Conservation (phyloP, 2,113 vertebrate genomes). For the Rhinolophus ferrumequinum region DNA sequence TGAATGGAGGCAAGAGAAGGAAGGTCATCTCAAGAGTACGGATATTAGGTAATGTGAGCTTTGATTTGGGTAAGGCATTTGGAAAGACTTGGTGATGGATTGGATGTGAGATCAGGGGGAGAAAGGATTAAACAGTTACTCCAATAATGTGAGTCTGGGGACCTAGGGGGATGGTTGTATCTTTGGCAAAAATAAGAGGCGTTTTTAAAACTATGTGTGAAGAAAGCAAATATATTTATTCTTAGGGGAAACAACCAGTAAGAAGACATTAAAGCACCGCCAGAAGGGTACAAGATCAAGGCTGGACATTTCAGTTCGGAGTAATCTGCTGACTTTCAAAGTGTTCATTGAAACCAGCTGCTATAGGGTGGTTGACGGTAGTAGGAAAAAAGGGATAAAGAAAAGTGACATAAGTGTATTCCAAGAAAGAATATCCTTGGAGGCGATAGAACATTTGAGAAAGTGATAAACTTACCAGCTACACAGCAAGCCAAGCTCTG, state of each 20-base stretch:
- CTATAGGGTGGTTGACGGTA: not conserved
- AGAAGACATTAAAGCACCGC: slow-evolving; percentile 8
- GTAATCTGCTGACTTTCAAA: slow-evolving; percentile 61
- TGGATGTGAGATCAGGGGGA: slow-evolving; percentile 41
- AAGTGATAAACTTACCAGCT: not conserved
- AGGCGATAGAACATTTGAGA: slow-evolving; percentile 18
- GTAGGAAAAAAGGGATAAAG: not conserved
- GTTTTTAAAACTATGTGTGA: not conserved
- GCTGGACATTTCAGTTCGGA: slow-evolving; percentile 41
- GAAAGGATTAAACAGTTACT: slow-evolving; percentile 23
- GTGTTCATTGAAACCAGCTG: slow-evolving; percentile 60
- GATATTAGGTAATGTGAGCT: slow-evolving; percentile 24
- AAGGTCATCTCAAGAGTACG: not conserved
- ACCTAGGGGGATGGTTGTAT: not conserved
- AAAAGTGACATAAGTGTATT: slow-evolving; percentile 13
- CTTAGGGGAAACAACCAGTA: slow-evolving; percentile 15
- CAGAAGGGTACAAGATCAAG: slow-evolving; percentile 40
- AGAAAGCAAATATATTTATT: slow-evolving; percentile 52
- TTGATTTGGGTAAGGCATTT: not conserved
- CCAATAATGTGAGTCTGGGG: slow-evolving; percentile 21
- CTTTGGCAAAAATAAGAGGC: slow-evolving; percentile 39
- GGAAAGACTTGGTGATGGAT: slow-evolving; percentile 35
- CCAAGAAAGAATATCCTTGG: slow-evolving; percentile 37
- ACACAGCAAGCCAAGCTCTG: slow-evolving; percentile 18
- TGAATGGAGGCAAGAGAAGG: not conserved